These are phyloP conservation scores for Athene cunicularia DNA, from an alignment of 2,113 vertebrate genomes.

Conservation along the genomic window DNA sequence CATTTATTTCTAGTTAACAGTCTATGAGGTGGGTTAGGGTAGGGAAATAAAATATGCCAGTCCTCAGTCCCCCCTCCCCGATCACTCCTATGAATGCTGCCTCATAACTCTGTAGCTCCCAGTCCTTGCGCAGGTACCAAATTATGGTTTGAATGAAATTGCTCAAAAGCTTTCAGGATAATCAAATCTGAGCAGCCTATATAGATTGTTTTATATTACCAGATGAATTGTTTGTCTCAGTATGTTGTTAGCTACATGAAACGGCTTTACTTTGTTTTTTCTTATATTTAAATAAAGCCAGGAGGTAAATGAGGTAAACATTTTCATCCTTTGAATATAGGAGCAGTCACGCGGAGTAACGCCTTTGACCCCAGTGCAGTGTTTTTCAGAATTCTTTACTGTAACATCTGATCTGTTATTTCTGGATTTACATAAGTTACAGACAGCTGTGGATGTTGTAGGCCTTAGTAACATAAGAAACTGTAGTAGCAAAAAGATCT, in stretches of 20 bases:
- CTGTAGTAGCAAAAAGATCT: neutral
- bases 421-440: too few species aligned
- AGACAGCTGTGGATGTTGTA: neutral
- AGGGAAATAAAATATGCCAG: neutral
- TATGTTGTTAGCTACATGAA: neutral
- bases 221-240: neutral
- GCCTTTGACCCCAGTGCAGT: neutral
- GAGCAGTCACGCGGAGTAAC: neutral
- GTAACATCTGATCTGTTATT: neutral
- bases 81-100: neutral
- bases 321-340: neutral
- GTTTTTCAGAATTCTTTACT: neutral
- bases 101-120: neutral
- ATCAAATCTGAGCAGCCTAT: neutral
- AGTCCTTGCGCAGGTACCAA: neutral
- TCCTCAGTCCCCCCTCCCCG: neutral
- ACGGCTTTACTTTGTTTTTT: neutral
- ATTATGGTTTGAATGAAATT: neutral
- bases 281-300: too few species aligned
- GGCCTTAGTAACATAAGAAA: neutral
- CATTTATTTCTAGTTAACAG: neutral
- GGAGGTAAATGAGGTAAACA: neutral
- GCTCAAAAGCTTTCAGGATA: neutral
- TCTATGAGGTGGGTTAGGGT: neutral
- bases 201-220: neutral